Conservation (phyloP, 2,113 vertebrate species). For the Daubentonia madagascariensis region DNA sequence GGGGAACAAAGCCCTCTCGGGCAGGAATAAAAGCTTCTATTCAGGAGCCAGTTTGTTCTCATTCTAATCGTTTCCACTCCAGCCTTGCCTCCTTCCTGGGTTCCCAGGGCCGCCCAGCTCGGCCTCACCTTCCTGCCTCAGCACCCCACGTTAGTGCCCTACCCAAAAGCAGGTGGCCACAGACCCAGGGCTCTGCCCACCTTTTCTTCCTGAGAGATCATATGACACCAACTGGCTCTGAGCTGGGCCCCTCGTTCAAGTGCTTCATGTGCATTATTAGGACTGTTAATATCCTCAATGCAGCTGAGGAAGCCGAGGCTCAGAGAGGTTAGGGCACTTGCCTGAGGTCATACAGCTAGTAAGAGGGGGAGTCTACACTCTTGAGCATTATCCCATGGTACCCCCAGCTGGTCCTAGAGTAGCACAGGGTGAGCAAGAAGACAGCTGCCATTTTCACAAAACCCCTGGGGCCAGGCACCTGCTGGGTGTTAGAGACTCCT, state of each 20-base stretch:
- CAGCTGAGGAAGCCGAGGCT: not conserved
- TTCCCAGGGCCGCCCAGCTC: slow-evolving; percentile 81
- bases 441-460: not conserved
- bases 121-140: slow-evolving; percentile 75
- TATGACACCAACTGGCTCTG: not conserved
- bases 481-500: not conserved
- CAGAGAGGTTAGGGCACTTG: not conserved
- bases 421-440: not conserved
- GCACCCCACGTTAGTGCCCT: not conserved
- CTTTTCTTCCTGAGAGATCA: not conserved
- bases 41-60: slow-evolving; percentile 86
- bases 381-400: not conserved
- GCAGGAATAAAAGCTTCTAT: slow-evolving; percentile 89
- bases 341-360: not conserved
- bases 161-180: slow-evolving; percentile 58
- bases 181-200: slow-evolving; percentile 1
- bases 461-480: not conserved
- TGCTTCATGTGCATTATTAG: accelerated
- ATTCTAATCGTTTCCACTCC: slow-evolving; percentile 87
- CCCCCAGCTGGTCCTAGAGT: not conserved
- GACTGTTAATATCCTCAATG: not conserved
- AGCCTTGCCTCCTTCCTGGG: slow-evolving; percentile 80
- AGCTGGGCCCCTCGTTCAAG: not conserved
- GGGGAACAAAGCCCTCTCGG: slow-evolving; percentile 87
- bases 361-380: not conserved